Percentiles rank a stretch among this genome's conserved stretches.
These are phyloP conservation scores for Salvator merianae DNA, from an alignment of 2,113 vertebrate species.

Conservation along the genomic window DNA sequence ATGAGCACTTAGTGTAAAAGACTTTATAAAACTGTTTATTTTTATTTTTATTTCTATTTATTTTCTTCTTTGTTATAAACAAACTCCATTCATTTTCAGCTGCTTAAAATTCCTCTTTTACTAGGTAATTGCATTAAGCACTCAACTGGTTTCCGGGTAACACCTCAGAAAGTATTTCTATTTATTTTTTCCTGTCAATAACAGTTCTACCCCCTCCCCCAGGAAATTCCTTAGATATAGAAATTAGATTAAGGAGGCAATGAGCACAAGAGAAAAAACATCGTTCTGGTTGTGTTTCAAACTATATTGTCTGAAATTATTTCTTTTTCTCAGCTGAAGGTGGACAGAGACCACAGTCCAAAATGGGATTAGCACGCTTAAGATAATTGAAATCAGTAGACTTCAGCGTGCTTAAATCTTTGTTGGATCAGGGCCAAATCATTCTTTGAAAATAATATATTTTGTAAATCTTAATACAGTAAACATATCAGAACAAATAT, in stretches of 20 bases:
- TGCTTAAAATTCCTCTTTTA: not conserved
- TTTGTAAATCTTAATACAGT: conserved; percentile 19
- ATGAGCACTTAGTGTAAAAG: not conserved
- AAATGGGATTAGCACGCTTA: not conserved
- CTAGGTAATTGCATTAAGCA: not conserved
- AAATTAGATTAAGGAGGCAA: not conserved
- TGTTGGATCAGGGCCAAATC: conserved; percentile 9
- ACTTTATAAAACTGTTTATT: not conserved
- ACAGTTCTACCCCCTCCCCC: not conserved
- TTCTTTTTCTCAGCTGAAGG: not conserved
- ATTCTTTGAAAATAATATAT: not conserved
- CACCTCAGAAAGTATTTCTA: not conserved
- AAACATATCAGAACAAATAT: rapidly evolving
- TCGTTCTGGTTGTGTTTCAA: not conserved
- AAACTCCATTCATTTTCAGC: not conserved
- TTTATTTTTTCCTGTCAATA: conserved; percentile 23
- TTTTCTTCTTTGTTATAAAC: not conserved
- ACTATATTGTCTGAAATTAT: not conserved
- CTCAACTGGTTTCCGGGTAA: not conserved
- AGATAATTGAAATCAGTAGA: not conserved
- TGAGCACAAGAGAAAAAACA: not conserved
- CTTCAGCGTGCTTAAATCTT: not conserved
- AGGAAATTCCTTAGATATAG: conserved; percentile 5
- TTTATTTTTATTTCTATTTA: no score
- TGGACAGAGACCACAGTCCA: not conserved